Base-by-base conservation (phyloP, 2,113 vertebrate species). In the Corapipo altera region DNA sequence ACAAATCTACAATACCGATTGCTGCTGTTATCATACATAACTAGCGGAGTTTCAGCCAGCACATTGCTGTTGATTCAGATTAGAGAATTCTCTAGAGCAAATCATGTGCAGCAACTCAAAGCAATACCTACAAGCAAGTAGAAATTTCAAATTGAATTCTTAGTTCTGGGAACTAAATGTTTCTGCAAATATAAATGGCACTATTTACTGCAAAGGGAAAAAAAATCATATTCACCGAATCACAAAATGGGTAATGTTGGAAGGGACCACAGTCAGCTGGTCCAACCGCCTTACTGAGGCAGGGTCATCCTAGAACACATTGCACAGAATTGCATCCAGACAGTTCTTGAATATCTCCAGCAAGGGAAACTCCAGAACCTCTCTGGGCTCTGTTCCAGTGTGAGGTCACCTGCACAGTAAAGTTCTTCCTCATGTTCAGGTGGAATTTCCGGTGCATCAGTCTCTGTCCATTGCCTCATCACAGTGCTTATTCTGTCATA, bases 361-460 rank as follows among this genome's bases (percentile, higher is more conserved):
- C 10, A 48, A 21, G 21, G 20, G 11, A 75, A 17, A 8, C 13
- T 54, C 8, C 64, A 46, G 12, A 12, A 8, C 8, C 15, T 75
- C 39, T 73, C 39, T 27, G 9, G 6, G 11, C 6, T n/a, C 14
- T 69, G 16, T 35, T 69, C 16, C 11, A 35, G 12, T 9, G 12
- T 9, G 3, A 3, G 1, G 20, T 15, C 15, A n/a, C 2, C 4
- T 3, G 4, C 5, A 17, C 4, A 21, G 12, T 59, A 67, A 81
- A 30, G 13, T 35, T 61, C 24, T 75, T 69, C n/a, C 28, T 48
- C 13, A 15, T 30, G 15, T 24, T 30, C 16, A 39, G 13, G 20
- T 27, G 20, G 13, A 82, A 48, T 8, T 61, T 69, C 24, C 13
- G n/a, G 39, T 32, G 8, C 14, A 69, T 12, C 17, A 46, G 24